Evolutionary conservation across 2,888 invertebrate species (phyloP).

Genomic region (Formica aserva): DNA sequence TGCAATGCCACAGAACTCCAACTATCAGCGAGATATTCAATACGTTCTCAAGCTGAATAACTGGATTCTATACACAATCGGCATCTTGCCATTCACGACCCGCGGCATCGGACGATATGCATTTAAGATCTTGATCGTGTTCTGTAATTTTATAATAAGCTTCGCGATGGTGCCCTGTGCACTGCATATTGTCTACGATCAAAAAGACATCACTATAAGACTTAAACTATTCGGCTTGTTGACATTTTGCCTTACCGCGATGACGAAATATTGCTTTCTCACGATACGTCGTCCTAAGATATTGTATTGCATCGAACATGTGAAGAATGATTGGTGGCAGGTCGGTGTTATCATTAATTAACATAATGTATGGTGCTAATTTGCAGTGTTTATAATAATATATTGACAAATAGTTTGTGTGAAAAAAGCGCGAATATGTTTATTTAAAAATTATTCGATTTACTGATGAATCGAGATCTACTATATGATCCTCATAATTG

Average conservation of each 20-base stretch:
- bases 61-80: conserved; percentile 70
- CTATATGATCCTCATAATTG: not conserved
- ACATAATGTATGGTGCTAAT: not conserved
- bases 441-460: not conserved
- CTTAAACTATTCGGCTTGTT: conserved; percentile 71
- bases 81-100: conserved; percentile 69
- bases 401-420: not conserved
- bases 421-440: not conserved
- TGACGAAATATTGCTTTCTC: conserved; percentile 73
- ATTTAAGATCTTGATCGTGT: conserved; percentile 15
- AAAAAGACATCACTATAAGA: conserved; percentile 56
- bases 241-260: conserved; percentile 68
- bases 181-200: conserved; percentile 68
- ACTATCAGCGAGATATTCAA: not conserved
- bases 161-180: conserved; percentile 73
- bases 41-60: conserved; percentile 60
- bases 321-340: conserved; percentile 73
- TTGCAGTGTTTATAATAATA: not conserved
- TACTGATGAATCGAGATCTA: too few relatives aligned
- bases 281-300: conserved; percentile 62
- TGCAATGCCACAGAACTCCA: not conserved
- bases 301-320: conserved; percentile 67
- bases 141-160: conserved; percentile 61
- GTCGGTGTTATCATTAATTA: conserved; percentile 40
- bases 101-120: not conserved